These are phyloP conservation scores for Umimayanthus kanabou DNA, from an alignment of 92 coral and sea anemone genomes.

Conservation along the genomic window DNA sequence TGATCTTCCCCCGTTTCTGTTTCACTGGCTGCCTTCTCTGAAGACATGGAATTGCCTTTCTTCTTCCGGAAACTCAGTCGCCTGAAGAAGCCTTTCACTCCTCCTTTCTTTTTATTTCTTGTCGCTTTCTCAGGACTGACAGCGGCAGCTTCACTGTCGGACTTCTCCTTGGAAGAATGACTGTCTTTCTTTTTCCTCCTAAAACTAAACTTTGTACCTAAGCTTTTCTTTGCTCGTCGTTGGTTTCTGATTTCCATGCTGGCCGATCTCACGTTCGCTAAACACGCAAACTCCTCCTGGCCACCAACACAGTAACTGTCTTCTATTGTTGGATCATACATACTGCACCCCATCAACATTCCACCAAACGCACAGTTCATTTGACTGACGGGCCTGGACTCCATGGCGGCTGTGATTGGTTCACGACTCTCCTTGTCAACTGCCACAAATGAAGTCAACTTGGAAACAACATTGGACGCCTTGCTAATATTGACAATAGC, in stretches of 20 bases:
- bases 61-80: slow-evolving; percentile 18
- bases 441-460: slow-evolving; percentile 79
- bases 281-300: background rate
- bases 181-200: background rate
- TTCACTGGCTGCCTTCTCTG: background rate
- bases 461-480: slow-evolving; percentile 71
- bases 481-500: slow-evolving; percentile 64
- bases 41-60: background rate
- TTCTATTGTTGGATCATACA: background rate
- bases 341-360: no score
- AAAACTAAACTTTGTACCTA: background rate
- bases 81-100: slow-evolving; percentile 18
- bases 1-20: no score
- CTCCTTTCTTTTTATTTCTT: background rate
- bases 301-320: background rate
- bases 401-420: slow-evolving; percentile 44
- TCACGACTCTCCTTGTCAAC: slow-evolving; percentile 66
- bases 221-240: background rate
- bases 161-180: background rate
- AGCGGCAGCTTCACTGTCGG: background rate
- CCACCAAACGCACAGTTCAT: background rate
- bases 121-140: background rate
- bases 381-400: background rate
- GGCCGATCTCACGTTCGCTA: background rate
- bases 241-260: background rate